Percentiles rank a stretch among this genome's conserved stretches.
Conservation (phyloP, 2,797 vertebrate genomes). For the Melanotaenia trifasciata region DNA sequence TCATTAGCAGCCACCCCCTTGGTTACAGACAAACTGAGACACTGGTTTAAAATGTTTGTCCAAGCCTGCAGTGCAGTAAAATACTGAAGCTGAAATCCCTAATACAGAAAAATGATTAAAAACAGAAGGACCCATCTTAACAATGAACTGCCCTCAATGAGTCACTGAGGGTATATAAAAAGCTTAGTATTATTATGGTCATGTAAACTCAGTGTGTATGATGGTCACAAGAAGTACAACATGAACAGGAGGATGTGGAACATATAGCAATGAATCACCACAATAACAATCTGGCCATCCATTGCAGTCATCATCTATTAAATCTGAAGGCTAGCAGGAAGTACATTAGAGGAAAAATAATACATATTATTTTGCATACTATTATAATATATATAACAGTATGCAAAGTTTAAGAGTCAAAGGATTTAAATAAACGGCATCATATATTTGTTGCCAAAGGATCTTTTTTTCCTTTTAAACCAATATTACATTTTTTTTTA, state of each 20-base stretch:
- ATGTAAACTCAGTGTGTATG: background rate
- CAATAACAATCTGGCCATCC: background rate
- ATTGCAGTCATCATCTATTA: constrained; percentile 8
- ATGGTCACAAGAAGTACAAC: constrained; percentile 9
- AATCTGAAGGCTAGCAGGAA: constrained; percentile 4
- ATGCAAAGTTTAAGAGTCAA: background rate
- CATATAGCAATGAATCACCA: constrained; percentile 22
- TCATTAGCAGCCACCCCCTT: constrained; percentile 72
- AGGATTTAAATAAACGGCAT: constrained; percentile 1
- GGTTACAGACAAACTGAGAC: constrained; percentile 69
- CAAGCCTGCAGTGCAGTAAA: constrained; percentile 64
- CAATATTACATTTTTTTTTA: too few species aligned
- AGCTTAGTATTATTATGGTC: background rate
- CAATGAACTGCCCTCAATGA: constrained; percentile 2
- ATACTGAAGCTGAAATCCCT: constrained; percentile 35
- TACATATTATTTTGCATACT: background rate
- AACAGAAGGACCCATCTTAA: constrained; percentile 26
- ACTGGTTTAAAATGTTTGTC: constrained; percentile 65
- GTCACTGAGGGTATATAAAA: background rate
- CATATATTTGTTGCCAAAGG: background rate
- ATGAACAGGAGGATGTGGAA: constrained; percentile 6
- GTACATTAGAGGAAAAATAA: background rate
- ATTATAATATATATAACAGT: background rate
- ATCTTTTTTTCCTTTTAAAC: background rate
- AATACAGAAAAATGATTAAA: constrained; percentile 26